Percentiles rank a stretch among this genome's conserved stretches.
phyloP scores from a whole-genome alignment of 1,140 invertebrate genomes.

The Conus betulinus region DNA sequence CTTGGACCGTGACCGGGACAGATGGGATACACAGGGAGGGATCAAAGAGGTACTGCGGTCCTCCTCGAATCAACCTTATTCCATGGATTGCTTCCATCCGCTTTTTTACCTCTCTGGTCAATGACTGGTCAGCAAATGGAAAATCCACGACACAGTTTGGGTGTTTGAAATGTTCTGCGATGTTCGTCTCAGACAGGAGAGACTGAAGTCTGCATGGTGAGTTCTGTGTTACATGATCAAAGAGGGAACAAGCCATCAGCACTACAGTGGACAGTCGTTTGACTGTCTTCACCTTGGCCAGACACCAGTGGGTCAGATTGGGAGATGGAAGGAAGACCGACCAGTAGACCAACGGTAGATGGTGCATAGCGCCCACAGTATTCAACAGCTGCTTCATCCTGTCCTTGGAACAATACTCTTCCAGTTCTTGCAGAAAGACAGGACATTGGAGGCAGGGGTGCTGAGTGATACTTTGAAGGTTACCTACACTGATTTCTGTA shows the following conservation, averaged over 20 bases:
- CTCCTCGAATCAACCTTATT: background rate
- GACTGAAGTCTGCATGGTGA: background rate
- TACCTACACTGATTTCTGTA: background rate
- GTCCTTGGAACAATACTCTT: background rate
- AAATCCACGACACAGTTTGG: background rate
- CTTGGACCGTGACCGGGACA: background rate
- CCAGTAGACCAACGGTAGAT: no score
- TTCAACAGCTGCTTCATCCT: background rate
- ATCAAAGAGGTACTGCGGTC: background rate
- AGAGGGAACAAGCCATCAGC: background rate
- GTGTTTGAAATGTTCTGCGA: background rate
- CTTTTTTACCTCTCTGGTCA: background rate
- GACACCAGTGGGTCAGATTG: constrained; percentile 15
- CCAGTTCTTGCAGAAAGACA: background rate
- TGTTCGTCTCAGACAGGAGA: background rate
- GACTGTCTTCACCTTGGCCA: background rate
- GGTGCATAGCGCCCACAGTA: background rate
- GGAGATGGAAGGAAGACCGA: no score
- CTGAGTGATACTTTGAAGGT: background rate
- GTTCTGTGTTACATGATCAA: background rate
- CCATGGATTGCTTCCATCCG: background rate
- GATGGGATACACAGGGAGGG: background rate
- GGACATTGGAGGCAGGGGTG: constrained; percentile 8
- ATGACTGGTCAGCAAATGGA: background rate
- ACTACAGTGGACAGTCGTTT: background rate